Evolutionary conservation across 1,140 invertebrate genomes (phyloP).

Genomic region (Brachionus rotundiformis): DNA sequence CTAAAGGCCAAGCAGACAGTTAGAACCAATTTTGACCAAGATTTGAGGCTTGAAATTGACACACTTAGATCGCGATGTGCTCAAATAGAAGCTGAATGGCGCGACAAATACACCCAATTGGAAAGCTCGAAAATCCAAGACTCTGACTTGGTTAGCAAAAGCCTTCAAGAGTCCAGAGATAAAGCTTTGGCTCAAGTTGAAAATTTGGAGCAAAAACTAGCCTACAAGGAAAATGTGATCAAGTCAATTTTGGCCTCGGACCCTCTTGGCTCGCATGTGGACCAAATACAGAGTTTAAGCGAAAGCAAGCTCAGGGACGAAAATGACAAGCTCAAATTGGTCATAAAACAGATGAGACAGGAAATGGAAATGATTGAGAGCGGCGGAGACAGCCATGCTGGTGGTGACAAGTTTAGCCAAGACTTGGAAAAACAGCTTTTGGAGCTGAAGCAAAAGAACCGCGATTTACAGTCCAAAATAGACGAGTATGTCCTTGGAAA

Average conservation of each 20-base stretch:
- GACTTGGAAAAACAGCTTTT: constrained; percentile 55
- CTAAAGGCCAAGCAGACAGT: not conserved
- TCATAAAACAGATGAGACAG: constrained; percentile 60
- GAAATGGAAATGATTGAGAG: constrained; percentile 59
- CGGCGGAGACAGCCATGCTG: constrained; percentile 53
- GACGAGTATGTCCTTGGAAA: constrained; percentile 55
- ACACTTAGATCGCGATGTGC: constrained; percentile 57
- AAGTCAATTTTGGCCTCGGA: constrained; percentile 9
- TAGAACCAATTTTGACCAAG: not conserved
- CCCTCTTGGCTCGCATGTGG: not conserved
- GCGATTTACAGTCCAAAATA: constrained; percentile 56
- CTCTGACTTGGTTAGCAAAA: constrained; percentile 60
- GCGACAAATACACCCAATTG: constrained; percentile 58
- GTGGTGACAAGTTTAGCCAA: not conserved
- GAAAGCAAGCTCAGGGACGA: constrained; percentile 53
- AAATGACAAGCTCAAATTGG: constrained; percentile 57
- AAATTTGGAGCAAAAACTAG: constrained; percentile 15
- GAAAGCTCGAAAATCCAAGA: constrained; percentile 59
- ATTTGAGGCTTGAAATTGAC: not conserved
- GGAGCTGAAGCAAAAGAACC: constrained; percentile 56
- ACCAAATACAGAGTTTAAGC: constrained; percentile 19
- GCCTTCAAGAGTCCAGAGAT: constrained; percentile 57
- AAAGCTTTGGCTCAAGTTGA: constrained; percentile 54
- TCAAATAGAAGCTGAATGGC: constrained; percentile 59
- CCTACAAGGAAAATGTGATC: constrained; percentile 42